Evolutionary conservation across 2,888 invertebrate genomes (phyloP).

Genomic region (Yponomeuta sedellus): DNA sequence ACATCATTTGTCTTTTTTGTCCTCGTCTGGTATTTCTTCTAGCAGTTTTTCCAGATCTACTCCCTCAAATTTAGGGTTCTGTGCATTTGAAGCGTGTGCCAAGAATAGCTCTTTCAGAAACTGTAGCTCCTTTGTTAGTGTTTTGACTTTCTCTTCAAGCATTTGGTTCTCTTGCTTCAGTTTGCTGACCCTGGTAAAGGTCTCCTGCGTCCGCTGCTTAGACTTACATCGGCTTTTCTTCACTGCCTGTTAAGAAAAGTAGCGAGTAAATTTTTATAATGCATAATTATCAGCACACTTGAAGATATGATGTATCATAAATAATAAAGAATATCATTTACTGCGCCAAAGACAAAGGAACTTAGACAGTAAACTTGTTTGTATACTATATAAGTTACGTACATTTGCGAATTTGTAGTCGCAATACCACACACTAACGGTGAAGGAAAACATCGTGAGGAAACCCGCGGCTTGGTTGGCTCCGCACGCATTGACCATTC

Average conservation of each 20-base stretch:
- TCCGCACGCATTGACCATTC: no score
- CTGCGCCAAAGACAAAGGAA: no score
- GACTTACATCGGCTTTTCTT: constrained; percentile 88
- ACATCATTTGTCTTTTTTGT: constrained; percentile 26
- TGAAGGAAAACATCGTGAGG: no score
- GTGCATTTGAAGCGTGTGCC: constrained; percentile 83
- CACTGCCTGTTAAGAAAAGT: constrained; percentile 78
- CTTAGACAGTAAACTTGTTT: no score
- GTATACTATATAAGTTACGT: no score
- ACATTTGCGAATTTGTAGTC: no score
- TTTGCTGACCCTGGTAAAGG: constrained; percentile 83
- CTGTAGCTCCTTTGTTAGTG: constrained; percentile 86
- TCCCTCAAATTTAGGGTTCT: constrained; percentile 72
- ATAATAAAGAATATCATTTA: no score
- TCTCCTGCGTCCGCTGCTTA: constrained; percentile 85
- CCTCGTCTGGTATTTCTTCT: constrained; percentile 68
- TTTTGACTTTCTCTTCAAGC: constrained; percentile 87
- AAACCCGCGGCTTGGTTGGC: no score
- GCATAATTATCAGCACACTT: no score
- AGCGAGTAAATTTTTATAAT: no score
- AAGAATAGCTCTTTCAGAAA: constrained; percentile 88
- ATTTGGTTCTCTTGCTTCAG: constrained; percentile 87
- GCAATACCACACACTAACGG: no score
- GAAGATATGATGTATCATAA: no score
- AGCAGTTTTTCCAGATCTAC: constrained; percentile 76